Conservation (phyloP, 2,797 vertebrate genomes). For the Lemur catta region DNA sequence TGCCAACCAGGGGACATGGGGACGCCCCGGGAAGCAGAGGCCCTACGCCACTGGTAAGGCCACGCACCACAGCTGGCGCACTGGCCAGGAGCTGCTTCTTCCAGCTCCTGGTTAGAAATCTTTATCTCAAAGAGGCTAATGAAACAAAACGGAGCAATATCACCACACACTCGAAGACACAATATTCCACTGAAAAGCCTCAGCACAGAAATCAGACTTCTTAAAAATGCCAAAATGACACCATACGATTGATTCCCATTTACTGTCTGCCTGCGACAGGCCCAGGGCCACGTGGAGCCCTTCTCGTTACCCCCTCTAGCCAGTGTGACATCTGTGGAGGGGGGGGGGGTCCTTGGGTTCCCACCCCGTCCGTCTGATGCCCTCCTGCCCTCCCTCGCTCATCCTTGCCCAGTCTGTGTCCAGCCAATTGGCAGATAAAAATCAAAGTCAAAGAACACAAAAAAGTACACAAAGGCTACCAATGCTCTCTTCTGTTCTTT, state of each 20-base stretch:
- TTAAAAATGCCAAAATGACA: neutral
- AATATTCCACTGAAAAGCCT: neutral
- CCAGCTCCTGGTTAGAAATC: neutral
- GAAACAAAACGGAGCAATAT: neutral
- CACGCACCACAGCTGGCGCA: rapidly evolving
- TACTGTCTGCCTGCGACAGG: rapidly evolving
- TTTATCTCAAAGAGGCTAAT: neutral
- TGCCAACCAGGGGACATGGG: neutral
- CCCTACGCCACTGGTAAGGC: too few species aligned
- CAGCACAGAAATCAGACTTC: neutral
- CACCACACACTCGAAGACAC: neutral
- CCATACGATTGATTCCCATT: rapidly evolving
- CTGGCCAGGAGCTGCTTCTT: neutral
- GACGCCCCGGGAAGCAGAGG: neutral
- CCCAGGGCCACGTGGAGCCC: rapidly evolving
- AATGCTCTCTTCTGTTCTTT: neutral
- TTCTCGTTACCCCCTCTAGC: rapidly evolving
- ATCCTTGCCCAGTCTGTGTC: neutral
- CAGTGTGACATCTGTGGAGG: rapidly evolving
- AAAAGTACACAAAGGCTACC: neutral
- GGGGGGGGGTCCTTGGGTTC: rapidly evolving
- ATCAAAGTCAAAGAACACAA: neutral
- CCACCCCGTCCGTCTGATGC: neutral
- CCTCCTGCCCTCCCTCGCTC: neutral
- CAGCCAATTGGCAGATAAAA: neutral